These are phyloP conservation scores for Paedocypris sp. DNA, from an alignment of 2,113 vertebrate genomes.

Conservation along the genomic window DNA sequence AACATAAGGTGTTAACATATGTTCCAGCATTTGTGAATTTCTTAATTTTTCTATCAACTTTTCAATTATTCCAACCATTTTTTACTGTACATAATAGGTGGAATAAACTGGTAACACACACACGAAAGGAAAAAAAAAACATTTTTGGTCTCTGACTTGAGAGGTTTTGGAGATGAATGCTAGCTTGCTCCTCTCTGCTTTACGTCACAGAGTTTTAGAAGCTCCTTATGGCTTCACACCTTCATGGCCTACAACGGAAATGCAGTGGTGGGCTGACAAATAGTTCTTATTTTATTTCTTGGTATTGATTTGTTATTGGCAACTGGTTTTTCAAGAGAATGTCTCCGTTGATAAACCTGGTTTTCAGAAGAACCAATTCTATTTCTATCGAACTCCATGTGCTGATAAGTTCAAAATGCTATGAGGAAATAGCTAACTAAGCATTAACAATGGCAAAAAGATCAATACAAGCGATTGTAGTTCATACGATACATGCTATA, in stretches of 20 bases:
- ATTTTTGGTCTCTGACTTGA: constrained; percentile 6
- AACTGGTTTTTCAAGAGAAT: constrained; percentile 26
- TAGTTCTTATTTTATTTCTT: constrained; percentile 25
- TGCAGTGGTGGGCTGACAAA: constrained; percentile 6
- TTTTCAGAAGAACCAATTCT: constrained; percentile 50
- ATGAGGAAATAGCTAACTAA: constrained; percentile 51
- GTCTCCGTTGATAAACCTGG: constrained; percentile 56
- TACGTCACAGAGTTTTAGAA: constrained; percentile 11
- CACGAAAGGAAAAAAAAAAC: constrained; percentile 5
- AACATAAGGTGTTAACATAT: constrained; percentile 19
- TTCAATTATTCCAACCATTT: background rate
- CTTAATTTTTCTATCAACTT: constrained; percentile 4
- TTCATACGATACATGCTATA: constrained; percentile 66
- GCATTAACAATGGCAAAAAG: constrained; percentile 53
- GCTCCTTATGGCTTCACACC: constrained; percentile 6
- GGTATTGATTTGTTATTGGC: constrained; percentile 33
- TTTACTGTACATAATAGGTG: constrained; percentile 28
- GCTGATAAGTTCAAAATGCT: constrained; percentile 54
- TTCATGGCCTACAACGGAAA: constrained; percentile 19
- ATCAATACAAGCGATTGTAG: constrained; percentile 65
- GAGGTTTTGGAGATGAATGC: constrained; percentile 19
- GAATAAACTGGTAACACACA: constrained; percentile 15
- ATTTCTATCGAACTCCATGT: constrained; percentile 34
- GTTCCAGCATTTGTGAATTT: background rate
- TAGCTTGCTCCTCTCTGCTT: constrained; percentile 18